Evolutionary conservation across 2,113 vertebrate species (phyloP).

Genomic region (Apteryx owenii): DNA sequence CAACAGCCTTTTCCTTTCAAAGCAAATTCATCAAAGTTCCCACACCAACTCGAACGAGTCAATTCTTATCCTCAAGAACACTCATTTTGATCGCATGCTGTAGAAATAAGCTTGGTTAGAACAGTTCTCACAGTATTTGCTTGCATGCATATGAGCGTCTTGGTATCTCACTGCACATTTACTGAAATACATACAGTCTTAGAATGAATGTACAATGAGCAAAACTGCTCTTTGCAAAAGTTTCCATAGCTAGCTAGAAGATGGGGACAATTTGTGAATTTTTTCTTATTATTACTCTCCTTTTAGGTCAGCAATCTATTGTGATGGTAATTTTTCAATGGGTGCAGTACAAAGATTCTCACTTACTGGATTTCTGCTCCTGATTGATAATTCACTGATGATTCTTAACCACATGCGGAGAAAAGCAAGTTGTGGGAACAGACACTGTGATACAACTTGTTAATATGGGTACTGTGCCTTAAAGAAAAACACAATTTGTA

Average conservation of each 20-base stretch:
- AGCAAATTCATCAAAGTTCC: neutral
- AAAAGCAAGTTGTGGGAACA: neutral
- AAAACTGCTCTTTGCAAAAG: neutral
- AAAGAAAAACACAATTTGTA: neutral
- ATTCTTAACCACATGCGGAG: neutral
- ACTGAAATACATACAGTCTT: neutral
- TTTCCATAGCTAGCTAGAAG: neutral
- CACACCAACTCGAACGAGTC: neutral
- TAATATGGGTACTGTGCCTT: neutral
- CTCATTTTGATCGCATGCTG: neutral
- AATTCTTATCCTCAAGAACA: neutral
- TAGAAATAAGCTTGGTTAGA: neutral
- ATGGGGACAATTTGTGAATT: neutral
- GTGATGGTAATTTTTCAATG: neutral
- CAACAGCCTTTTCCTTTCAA: neutral
- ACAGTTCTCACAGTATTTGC: neutral
- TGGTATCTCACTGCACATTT: neutral
- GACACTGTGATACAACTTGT: neutral
- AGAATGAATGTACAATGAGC: neutral
- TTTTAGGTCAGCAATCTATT: neutral
- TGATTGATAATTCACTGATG: neutral
- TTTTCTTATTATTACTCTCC: neutral
- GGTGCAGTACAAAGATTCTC: neutral
- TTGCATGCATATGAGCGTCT: neutral
- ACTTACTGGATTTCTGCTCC: neutral